Base-by-base conservation (phyloP, 2,113 vertebrate species). In the Petrocephalus zakoni region DNA sequence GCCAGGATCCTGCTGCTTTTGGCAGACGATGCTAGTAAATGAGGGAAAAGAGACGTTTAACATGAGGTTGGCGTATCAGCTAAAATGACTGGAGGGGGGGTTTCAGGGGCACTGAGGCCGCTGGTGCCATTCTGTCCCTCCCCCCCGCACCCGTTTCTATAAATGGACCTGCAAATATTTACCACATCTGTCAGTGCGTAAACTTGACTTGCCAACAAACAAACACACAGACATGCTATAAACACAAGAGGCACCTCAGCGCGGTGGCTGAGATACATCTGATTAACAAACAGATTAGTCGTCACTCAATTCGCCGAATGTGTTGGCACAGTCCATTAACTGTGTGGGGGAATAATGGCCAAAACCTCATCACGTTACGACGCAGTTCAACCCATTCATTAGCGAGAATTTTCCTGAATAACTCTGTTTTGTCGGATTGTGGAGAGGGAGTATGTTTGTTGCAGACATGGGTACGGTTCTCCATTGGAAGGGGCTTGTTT, bases 141-240 rank as follows among this genome's bases (percentile, higher is more conserved):
- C 72, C 52, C 87, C 19, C 11, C 29, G 4, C 25, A 5, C n/a
- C 22, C 51, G 7, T 75, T 92, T 90, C 92, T 90, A 91, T 93
- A 93, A 95, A 94, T 93, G 92, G 90, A 93, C 82, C 91, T 92
- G 91, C 90, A 94, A 92, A 93, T 93, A 91, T 91, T 92, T 91
- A 91, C 90, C 90, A 93, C 93, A 94, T 94, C 93, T 94, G 94
- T 91, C 91, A 90, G 91, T 90, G 91, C 87, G 90, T 88, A 90
- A 92, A 93, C 55, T n/a, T 10, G 29, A 21, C 7, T 15, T 5
- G 13, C 10, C 13, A 34, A 1, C 13, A n/a, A 84, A 29, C 52
- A 93, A 91, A 85, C 93, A 89, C 89, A 88, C 88, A 88, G 91
- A 90, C n/a, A 58, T 17, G 52, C 47, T 34, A 55, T 52, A 89